These are phyloP conservation scores for Sericinus montela DNA, from an alignment of 2,888 invertebrate genomes.

Conservation along the genomic window DNA sequence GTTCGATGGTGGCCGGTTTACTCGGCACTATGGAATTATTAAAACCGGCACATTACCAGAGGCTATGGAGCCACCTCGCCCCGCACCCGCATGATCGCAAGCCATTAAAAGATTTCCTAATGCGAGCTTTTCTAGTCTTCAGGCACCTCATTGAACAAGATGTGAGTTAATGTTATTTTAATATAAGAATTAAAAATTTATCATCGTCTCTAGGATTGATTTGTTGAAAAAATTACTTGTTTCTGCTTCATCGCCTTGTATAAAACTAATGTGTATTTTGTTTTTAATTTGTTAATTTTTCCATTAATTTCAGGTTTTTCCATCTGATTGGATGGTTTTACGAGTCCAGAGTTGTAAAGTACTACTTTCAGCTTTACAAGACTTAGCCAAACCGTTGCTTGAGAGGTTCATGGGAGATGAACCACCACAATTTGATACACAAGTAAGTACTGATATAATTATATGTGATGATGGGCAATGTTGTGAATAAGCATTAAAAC, in stretches of 20 bases:
- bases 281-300: too few species aligned
- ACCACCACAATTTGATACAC: conserved; percentile 86
- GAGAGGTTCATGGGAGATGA: conserved; percentile 88
- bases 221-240: too few species aligned
- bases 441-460: conserved; percentile 62
- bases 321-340: conserved; percentile 94
- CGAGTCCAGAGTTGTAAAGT: conserved; percentile 93
- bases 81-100: conserved; percentile 85
- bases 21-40: conserved; percentile 91
- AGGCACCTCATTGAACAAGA: conserved; percentile 88
- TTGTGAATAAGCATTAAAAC: too few species aligned
- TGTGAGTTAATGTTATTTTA: conserved; percentile 43
- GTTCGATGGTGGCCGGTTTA: conserved; percentile 91
- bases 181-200: too few species aligned
- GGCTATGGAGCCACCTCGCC: conserved; percentile 90
- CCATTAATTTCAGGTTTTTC: conserved; percentile 80
- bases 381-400: conserved; percentile 92
- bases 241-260: too few species aligned
- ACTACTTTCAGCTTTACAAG: conserved; percentile 90
- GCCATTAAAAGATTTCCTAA: conserved; percentile 91
- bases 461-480: too few species aligned
- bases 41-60: conserved; percentile 92
- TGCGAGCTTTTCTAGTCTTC: conserved; percentile 89
- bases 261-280: too few species aligned
- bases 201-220: too few species aligned